Percentiles rank a stretch among this genome's conserved stretches.
Evolutionary conservation across 2,113 vertebrate genomes (phyloP).

Genomic region (Pan troglodytes): DNA sequence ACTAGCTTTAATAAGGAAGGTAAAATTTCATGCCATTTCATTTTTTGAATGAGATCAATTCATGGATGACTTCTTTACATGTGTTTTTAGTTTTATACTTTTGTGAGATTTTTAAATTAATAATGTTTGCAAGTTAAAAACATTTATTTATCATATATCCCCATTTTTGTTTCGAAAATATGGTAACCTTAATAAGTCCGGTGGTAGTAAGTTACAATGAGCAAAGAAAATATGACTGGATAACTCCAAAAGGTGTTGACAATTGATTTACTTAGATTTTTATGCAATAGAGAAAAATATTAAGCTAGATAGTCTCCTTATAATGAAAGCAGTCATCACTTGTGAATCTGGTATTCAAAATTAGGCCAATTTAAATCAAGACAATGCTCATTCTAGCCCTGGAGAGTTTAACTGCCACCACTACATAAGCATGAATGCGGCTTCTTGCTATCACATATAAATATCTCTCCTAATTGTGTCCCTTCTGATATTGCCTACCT

Average conservation of each 20-base stretch:
- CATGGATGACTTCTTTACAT: background rate
- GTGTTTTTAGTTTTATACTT: background rate
- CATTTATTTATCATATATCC: background rate
- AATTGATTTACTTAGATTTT: conserved; percentile 15
- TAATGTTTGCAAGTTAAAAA: background rate
- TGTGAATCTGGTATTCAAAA: conserved; percentile 12
- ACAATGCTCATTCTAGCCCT: background rate
- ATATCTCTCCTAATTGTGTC: background rate
- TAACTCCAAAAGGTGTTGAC: background rate
- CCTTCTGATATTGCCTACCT: background rate
- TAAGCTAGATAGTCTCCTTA: background rate
- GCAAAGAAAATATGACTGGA: background rate
- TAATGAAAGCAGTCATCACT: background rate
- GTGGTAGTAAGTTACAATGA: background rate
- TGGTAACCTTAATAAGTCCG: background rate
- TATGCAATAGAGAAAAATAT: background rate
- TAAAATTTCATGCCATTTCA: background rate
- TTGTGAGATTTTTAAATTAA: background rate
- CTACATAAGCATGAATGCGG: background rate
- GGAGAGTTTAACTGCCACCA: background rate
- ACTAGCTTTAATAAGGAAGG: background rate
- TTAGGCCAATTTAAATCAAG: background rate
- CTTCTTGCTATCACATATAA: background rate
- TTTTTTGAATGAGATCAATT: background rate
- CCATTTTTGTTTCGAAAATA: background rate